A percentile compares a stretch with the other conserved stretches of the same genome.
phyloP scores from a whole-genome alignment of 2,888 invertebrate species.

The Eupsilia transversa region DNA sequence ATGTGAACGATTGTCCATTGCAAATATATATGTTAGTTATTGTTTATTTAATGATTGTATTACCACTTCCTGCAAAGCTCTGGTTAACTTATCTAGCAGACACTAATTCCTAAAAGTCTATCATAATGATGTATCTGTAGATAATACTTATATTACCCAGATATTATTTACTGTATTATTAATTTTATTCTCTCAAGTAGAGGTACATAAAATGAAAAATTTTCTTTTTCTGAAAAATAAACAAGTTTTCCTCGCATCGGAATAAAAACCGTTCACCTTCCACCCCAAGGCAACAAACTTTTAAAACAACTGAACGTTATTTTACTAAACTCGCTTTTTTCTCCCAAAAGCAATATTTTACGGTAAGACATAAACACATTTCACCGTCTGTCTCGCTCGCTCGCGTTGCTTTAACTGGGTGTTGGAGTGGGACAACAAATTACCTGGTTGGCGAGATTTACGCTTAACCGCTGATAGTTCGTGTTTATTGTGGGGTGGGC shows the following conservation, averaged over 20 bases:
- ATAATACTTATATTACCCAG: no score
- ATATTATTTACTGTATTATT: not conserved
- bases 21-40: not conserved
- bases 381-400: slow-evolving; percentile 27
- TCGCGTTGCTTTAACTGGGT: not conserved
- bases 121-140: not conserved
- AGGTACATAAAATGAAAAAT: not conserved
- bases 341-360: slow-evolving; percentile 55
- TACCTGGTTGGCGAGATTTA: slow-evolving; percentile 53
- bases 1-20: not conserved
- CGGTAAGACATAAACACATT: slow-evolving; percentile 64
- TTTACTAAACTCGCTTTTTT: slow-evolving; percentile 59
- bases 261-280: not conserved
- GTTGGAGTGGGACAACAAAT: slow-evolving; percentile 40
- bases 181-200: not conserved
- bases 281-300: slow-evolving; percentile 23
- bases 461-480: slow-evolving; percentile 51
- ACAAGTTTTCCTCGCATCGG: not conserved
- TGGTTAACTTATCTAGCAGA: not conserved
- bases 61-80: not conserved
- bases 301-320: slow-evolving; percentile 54
- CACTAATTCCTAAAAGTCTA: not conserved
- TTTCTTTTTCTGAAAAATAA: not conserved
- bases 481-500: slow-evolving; percentile 39
- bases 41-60: not conserved